A percentile compares a stretch with the other conserved stretches of the same genome.
These are phyloP conservation scores for Hystrix brachyura DNA, from an alignment of 2,113 vertebrate genomes.

Conservation along the genomic window DNA sequence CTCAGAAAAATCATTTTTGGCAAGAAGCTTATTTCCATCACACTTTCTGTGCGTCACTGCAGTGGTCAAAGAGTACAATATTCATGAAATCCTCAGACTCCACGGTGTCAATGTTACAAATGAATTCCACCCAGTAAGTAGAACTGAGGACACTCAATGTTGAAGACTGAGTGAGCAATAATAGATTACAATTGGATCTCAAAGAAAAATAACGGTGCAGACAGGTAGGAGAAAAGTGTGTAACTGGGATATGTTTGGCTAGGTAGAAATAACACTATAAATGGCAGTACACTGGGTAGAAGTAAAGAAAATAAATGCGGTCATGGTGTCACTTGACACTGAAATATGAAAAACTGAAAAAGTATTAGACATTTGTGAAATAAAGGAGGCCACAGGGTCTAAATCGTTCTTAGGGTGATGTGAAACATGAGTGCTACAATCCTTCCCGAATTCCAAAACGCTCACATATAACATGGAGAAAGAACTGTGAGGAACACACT, in stretches of 20 bases:
- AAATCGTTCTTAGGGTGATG: no score
- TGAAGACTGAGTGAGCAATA: background rate
- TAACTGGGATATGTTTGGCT: background rate
- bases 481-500: background rate
- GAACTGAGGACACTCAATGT: background rate
- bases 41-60: background rate
- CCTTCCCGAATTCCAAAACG: no score
- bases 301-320: no score
- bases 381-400: no score
- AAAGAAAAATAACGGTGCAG: background rate
- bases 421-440: no score
- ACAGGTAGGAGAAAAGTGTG: background rate
- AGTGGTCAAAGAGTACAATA: background rate
- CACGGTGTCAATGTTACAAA: background rate
- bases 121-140: background rate
- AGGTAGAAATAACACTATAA: background rate
- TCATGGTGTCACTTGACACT: no score
- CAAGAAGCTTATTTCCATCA: background rate
- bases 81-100: background rate
- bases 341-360: no score
- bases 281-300: background rate
- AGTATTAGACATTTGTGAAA: no score
- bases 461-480: no score
- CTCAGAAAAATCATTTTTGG: background rate
- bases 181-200: background rate